Evolutionary conservation across 1,140 invertebrate species (phyloP), one percentile per base, ranked within the genome.

Genomic region (Nephotettix cincticeps): DNA sequence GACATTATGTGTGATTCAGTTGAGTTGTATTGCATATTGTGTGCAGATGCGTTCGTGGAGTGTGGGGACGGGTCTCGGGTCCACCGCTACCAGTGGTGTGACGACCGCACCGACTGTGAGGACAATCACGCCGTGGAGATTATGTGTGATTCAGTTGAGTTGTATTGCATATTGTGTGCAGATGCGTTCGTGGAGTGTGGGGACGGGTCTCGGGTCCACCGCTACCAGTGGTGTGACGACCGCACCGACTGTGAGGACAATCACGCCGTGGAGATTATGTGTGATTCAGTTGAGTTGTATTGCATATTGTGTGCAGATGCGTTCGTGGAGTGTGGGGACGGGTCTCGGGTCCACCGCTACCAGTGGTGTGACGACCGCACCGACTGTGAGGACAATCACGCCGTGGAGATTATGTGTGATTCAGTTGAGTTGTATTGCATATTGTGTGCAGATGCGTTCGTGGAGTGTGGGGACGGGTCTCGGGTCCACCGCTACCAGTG

Each of bases 361-460:
- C 79, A 76, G 54, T 80, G 80, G 75, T 86, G 84, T 75, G 83
- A 85, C 70, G 83, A 80, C 0, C 82, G 80, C 79, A 76, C 80
- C 1, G 83, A 86, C 72, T 86, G 84, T 72, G 27, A 74, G 0
- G 77, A 80, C 66, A 82, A 83, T 67, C 82, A 84, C 19, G 79
- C 78, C 4, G 84, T 85, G 71, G 84, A 86, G 75, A 70, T 81
- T 1, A 75, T 81, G 56, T 85, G 84, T 85, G 77, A n/a, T n/a
- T n/a, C n/a, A n/a, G n/a, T n/a, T n/a, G n/a, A n/a, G n/a, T n/a
- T n/a, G n/a, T 32, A 32, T 1, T n/a, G 54, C 36, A 36, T 32
- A 11, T 21, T 58, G 71, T 47, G 54, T 72, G 11, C 67, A 76
- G 77, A 70, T 13, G 54, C 73, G 27, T 77, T 77, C 36, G 65